A percentile compares a stretch with the other conserved stretches of the same genome.
Conservation (phyloP, 2,797 vertebrate genomes). For the Rhinichthys osculus region DNA sequence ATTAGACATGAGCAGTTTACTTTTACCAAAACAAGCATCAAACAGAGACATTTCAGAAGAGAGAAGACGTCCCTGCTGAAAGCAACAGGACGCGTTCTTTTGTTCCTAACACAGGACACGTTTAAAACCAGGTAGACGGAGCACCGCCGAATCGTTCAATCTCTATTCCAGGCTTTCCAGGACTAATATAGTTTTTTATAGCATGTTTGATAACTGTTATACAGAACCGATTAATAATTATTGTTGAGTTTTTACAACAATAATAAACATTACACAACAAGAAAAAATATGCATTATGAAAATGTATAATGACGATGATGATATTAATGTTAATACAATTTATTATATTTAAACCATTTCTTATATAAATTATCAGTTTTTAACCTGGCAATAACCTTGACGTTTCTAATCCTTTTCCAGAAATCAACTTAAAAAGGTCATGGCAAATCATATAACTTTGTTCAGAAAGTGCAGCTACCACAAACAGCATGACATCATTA, state of each 20-base stretch:
- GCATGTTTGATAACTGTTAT: not conserved
- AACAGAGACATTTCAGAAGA: not conserved
- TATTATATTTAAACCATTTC: too few relatives aligned
- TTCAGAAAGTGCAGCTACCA: not conserved
- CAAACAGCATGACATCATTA: not conserved
- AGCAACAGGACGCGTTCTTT: not conserved
- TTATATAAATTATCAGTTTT: not conserved
- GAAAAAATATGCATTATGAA: not conserved
- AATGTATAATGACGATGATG: not conserved
- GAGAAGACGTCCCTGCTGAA: not conserved
- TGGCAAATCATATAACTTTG: not conserved
- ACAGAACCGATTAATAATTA: not conserved
- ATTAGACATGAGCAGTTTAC: slow-evolving; percentile 23
- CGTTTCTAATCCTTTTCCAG: not conserved
- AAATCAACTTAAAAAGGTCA: not conserved
- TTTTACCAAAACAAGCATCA: slow-evolving; percentile 18
- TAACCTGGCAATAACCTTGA: not conserved
- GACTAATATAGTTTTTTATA: not conserved
- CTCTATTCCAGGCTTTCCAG: not conserved
- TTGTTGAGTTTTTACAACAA: not conserved
- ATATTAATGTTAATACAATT: not conserved
- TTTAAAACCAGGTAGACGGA: not conserved
- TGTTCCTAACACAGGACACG: not conserved
- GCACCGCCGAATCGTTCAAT: too few relatives aligned
- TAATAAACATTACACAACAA: not conserved